A percentile compares a stretch with the other conserved stretches of the same genome.
phyloP scores from a whole-genome alignment of 2,888 invertebrate species.

The Andrena trimmerana region DNA sequence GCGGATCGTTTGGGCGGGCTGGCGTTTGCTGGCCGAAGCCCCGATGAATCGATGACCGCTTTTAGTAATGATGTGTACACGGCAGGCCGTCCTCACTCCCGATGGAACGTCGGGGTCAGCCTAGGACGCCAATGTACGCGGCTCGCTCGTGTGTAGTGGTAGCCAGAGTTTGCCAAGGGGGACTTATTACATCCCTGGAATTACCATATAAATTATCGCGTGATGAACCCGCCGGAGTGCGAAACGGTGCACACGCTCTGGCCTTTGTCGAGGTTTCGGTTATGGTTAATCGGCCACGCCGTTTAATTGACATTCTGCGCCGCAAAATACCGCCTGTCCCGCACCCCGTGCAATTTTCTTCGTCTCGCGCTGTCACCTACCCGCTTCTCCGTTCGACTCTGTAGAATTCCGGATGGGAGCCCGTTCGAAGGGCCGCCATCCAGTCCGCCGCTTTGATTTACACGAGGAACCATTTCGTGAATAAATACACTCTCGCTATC shows the following conservation, averaged over 20 bases:
- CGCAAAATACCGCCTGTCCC: conserved; percentile 69
- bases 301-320: conserved; percentile 76
- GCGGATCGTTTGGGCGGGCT: conserved; percentile 51
- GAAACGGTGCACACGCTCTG: conserved; percentile 72
- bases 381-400: neutral
- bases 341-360: conserved; percentile 65
- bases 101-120: conserved; percentile 67
- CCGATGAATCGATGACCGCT: conserved; percentile 75
- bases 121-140: conserved; percentile 67
- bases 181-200: conserved; percentile 82
- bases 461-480: neutral
- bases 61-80: conserved; percentile 78
- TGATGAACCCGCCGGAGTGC: conserved; percentile 80
- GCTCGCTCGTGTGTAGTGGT: conserved; percentile 77
- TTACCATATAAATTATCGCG: conserved; percentile 83
- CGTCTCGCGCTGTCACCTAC: conserved; percentile 33
- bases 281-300: conserved; percentile 79
- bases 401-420: neutral
- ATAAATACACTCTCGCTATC: neutral
- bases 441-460: neutral
- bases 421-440: neutral
- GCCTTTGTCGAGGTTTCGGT: conserved; percentile 82
- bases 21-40: conserved; percentile 59
- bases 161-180: conserved; percentile 77
- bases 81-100: conserved; percentile 72